These are phyloP conservation scores for Heliconius melpomene DNA, from an alignment of 1,140 invertebrate genomes.

Conservation along the genomic window DNA sequence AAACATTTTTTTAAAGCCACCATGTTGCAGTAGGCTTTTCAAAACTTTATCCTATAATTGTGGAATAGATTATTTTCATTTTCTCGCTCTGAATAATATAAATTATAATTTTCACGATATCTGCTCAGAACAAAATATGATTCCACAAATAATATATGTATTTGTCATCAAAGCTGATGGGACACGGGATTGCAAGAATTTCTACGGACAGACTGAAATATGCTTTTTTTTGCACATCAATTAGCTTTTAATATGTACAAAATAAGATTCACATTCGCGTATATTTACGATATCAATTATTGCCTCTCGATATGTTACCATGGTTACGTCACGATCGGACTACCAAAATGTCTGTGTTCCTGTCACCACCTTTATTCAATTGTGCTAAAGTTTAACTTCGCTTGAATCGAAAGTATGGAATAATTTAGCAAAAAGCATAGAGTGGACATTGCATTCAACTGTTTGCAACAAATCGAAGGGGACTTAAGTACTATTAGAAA, in stretches of 20 bases:
- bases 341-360: slow-evolving; percentile 34
- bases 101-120: not conserved
- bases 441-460: slow-evolving; percentile 66
- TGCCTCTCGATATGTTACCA: slow-evolving; percentile 55
- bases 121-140: slow-evolving; percentile 1
- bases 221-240: slow-evolving; percentile 20
- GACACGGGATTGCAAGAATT: slow-evolving; percentile 36
- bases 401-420: slow-evolving; percentile 28
- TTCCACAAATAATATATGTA: slow-evolving; percentile 34
- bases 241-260: slow-evolving; percentile 10
- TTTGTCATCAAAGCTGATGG: slow-evolving; percentile 38
- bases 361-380: slow-evolving; percentile 25
- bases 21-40: too few species aligned
- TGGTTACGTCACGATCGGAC: slow-evolving; percentile 64
- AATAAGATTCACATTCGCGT: slow-evolving; percentile 36
- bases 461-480: slow-evolving; percentile 63
- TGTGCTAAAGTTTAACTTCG: slow-evolving; percentile 36
- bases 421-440: slow-evolving; percentile 44
- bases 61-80: too few species aligned
- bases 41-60: too few species aligned
- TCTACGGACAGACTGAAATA: slow-evolving; percentile 25
- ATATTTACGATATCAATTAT: slow-evolving; percentile 42
- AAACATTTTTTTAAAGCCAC: too few species aligned
- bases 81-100: too few species aligned
- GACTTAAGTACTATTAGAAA: slow-evolving; percentile 65